A percentile compares a stretch with the other conserved stretches of the same genome.
Evolutionary conservation across 2,113 vertebrate genomes (phyloP).

Genomic region (Macrotus californicus): DNA sequence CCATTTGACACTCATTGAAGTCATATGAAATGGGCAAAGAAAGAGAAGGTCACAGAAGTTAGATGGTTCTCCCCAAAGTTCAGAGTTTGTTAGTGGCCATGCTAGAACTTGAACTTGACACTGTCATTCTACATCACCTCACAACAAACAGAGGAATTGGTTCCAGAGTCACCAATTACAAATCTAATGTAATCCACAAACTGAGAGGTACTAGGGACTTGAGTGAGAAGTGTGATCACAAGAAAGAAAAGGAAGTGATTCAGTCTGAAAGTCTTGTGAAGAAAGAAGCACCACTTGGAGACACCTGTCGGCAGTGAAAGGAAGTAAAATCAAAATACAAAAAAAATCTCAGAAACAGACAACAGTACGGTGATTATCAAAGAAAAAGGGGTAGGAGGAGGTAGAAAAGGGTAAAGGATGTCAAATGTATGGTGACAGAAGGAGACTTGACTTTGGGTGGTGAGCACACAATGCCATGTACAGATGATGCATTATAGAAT

Average conservation of each 20-base stretch:
- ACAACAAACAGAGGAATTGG: not conserved
- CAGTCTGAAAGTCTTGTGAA: not conserved
- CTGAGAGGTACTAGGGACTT: not conserved
- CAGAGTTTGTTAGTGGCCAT: not conserved
- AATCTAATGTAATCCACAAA: not conserved
- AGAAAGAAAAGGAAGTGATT: not conserved
- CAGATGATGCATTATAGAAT: not conserved
- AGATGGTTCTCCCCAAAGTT: not conserved
- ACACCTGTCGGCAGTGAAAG: not conserved
- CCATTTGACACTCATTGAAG: not conserved
- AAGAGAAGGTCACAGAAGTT: not conserved
- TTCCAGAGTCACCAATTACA: not conserved
- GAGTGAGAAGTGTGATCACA: not conserved
- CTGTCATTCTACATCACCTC: not conserved
- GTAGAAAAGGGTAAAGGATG: not conserved
- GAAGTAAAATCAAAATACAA: not conserved
- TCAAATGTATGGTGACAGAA: not conserved
- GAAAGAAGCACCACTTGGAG: not conserved
- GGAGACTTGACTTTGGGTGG: not conserved
- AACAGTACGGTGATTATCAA: not conserved
- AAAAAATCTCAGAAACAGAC: not conserved
- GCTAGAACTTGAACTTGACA: not conserved
- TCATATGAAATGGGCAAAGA: not conserved
- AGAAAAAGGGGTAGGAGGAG: not conserved
- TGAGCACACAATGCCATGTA: not conserved